Percentiles rank a stretch among this genome's conserved stretches.
These are phyloP conservation scores for Tautogolabrus adspersus DNA, from an alignment of 2,113 vertebrate genomes.

Conservation along the genomic window DNA sequence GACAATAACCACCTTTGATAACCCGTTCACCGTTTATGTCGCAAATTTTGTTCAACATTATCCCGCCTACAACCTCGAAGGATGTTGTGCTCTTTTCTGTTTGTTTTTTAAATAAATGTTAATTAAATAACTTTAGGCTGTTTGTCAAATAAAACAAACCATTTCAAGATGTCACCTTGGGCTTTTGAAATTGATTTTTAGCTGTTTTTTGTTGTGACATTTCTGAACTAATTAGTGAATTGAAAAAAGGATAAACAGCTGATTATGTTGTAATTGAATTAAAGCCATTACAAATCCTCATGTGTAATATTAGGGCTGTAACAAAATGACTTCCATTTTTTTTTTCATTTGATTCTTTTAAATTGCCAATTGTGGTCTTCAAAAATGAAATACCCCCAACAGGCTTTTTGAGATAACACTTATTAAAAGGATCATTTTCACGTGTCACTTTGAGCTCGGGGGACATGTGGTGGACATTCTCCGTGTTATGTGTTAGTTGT, in stretches of 20 bases:
- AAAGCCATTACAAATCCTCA: neutral
- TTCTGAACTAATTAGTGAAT: neutral
- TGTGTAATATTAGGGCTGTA: neutral
- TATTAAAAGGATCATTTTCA: too few species aligned
- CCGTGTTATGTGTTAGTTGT: too few species aligned
- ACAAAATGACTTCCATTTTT: neutral
- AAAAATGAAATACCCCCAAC: neutral
- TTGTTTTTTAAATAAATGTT: neutral
- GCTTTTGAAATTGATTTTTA: neutral
- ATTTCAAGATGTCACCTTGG: constrained; percentile 18
- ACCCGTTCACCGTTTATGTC: neutral
- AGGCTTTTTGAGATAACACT: neutral
- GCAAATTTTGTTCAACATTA: neutral
- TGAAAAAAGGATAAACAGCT: neutral
- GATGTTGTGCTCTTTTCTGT: neutral
- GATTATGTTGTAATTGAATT: neutral
- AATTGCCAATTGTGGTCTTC: neutral
- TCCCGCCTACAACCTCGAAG: neutral
- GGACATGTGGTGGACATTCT: neutral
- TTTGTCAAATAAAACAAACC: constrained; percentile 6
- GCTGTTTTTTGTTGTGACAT: neutral
- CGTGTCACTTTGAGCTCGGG: too few species aligned
- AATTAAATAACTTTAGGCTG: neutral
- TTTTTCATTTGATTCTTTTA: neutral
- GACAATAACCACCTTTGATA: neutral